A percentile compares a stretch with the other conserved stretches of the same genome.
Evolutionary conservation across 2,888 invertebrate species (phyloP).

Genomic region (Chironomus tentans): DNA sequence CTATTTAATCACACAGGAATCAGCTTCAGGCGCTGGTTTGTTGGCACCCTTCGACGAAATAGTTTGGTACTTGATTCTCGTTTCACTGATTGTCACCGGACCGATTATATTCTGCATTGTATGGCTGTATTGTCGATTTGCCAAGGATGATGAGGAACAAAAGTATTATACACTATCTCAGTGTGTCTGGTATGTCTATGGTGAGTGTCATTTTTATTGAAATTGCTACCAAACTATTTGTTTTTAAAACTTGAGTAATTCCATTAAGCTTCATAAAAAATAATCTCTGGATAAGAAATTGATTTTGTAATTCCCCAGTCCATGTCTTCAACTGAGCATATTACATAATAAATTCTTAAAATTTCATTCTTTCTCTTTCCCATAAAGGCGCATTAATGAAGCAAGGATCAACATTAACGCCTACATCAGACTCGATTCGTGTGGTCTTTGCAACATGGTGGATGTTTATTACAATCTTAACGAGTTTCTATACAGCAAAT

Average conservation of each 20-base stretch:
- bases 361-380: too few species aligned
- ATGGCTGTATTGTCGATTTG: conserved; percentile 51
- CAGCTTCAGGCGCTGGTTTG: conserved; percentile 73
- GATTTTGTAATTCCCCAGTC: too few species aligned
- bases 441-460: conserved; percentile 45
- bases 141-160: conserved; percentile 47
- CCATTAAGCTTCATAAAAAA: too few species aligned
- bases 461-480: conserved; percentile 78
- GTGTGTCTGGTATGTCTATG: conserved; percentile 82
- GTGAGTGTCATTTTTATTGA: conserved; percentile 34
- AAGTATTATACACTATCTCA: conserved; percentile 52
- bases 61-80: conserved; percentile 65
- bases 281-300: too few species aligned
- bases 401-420: conserved; percentile 74
- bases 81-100: conserved; percentile 63
- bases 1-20: conserved; percentile 43
- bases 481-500: conserved; percentile 86
- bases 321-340: too few species aligned
- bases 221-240: too few species aligned
- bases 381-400: conserved; percentile 58
- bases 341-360: too few species aligned
- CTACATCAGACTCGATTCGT: conserved; percentile 53
- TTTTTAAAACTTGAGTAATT: too few species aligned
- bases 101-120: conserved; percentile 68
- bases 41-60: conserved; percentile 67